phyloP scores from a whole-genome alignment of 2,797 vertebrate species.

The Galago senegalensis region DNA sequence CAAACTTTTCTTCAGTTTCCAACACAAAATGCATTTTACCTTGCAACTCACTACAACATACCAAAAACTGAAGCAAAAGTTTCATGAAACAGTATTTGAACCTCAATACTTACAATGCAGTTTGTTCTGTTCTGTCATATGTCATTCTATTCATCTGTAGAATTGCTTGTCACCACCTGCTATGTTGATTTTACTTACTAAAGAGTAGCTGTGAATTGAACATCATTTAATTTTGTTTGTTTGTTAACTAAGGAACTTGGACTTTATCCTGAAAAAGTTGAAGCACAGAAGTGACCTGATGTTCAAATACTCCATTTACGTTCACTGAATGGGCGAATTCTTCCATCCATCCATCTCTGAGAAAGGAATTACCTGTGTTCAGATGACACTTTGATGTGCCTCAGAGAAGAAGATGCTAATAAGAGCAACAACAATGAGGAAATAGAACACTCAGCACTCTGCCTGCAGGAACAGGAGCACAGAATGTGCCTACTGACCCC shows the following conservation, averaged over 20 bases:
- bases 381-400: background rate
- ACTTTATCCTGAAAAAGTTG: conserved; percentile 44
- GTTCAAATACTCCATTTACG: background rate
- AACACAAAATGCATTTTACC: background rate
- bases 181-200: conserved; percentile 5
- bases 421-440: conserved; percentile 49
- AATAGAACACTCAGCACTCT: background rate
- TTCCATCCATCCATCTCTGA: background rate
- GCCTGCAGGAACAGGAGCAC: background rate
- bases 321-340: background rate
- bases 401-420: conserved; percentile 25
- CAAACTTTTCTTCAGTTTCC: conserved; percentile 13
- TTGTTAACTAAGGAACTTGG: background rate
- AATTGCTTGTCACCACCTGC: background rate
- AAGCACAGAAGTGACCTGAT: conserved; percentile 20
- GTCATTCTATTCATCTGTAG: conserved; percentile 2
- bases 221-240: conserved; percentile 34
- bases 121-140: background rate
- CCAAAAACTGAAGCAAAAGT: background rate
- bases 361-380: background rate
- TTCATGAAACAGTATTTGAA: conserved; percentile 19
- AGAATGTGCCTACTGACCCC: conserved; percentile 70
- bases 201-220: background rate
- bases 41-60: background rate
- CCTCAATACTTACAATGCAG: background rate